A percentile compares a stretch with the other conserved stretches of the same genome.
phyloP scores from a whole-genome alignment of 1,140 invertebrate species.

The Drosophila pseudoananassae region DNA sequence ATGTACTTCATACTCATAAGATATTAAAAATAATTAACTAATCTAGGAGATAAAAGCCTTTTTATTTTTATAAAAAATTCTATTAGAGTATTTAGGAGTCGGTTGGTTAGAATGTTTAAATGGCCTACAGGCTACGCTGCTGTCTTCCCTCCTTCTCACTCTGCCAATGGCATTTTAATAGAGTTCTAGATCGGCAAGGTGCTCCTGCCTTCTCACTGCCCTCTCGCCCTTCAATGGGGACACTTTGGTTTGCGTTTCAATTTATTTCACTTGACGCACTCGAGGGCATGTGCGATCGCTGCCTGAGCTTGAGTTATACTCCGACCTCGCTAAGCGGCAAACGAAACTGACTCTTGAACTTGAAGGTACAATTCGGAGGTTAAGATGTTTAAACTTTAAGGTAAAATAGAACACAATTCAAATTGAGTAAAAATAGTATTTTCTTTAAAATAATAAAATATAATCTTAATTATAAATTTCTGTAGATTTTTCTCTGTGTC shows the following conservation, averaged over 20 bases:
- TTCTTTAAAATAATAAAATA: no score
- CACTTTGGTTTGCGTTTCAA: slow-evolving; percentile 28
- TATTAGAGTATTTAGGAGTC: slow-evolving; percentile 15
- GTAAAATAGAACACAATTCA: no score
- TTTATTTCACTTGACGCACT: slow-evolving; percentile 46
- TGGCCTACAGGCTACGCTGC: not conserved
- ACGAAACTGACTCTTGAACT: not conserved
- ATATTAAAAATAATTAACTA: no score
- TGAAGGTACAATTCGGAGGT: no score
- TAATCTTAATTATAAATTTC: not conserved
- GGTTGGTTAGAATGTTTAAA: not conserved
- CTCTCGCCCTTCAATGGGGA: not conserved
- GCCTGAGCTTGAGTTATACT: not conserved
- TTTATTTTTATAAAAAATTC: not conserved
- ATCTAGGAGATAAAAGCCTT: no score
- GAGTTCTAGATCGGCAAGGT: slow-evolving; percentile 31
- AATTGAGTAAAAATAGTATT: not conserved
- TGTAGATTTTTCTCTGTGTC: not conserved
- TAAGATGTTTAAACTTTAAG: no score
- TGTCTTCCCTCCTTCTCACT: not conserved
- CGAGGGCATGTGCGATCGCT: slow-evolving; percentile 42
- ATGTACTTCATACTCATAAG: not conserved
- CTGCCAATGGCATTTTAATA: slow-evolving; percentile 45
- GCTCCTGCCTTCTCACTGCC: not conserved
- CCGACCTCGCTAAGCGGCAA: slow-evolving; percentile 11